Evolutionary conservation across 2,888 invertebrate species (phyloP).

Genomic region (Emesis furor): DNA sequence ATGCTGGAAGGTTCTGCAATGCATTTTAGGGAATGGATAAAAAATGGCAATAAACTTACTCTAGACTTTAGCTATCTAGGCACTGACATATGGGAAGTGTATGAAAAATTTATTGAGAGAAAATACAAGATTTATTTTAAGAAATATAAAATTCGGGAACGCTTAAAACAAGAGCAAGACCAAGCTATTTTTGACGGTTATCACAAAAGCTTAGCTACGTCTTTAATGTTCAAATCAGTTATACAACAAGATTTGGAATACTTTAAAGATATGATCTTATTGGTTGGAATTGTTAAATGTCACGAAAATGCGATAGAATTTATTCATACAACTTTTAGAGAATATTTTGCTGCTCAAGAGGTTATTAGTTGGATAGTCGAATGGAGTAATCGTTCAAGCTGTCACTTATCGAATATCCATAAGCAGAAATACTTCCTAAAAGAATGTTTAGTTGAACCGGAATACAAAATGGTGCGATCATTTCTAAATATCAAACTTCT

Average conservation of each 20-base stretch:
- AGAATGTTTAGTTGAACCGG: not conserved
- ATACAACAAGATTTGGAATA: slow-evolving; percentile 13
- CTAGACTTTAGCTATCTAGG: slow-evolving; percentile 17
- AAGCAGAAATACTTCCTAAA: not conserved
- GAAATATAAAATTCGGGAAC: not conserved
- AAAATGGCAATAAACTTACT: not conserved
- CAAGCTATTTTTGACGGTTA: not conserved
- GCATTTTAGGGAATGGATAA: not conserved
- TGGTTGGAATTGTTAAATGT: slow-evolving; percentile 4
- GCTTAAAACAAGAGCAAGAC: not conserved
- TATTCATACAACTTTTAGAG: slow-evolving; percentile 19
- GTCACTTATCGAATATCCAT: not conserved
- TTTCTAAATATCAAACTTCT: slow-evolving; percentile 21
- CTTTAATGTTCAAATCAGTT: not conserved
- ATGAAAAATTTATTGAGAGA: slow-evolving; percentile 11
- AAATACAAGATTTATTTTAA: slow-evolving; percentile 19
- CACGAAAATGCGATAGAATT: slow-evolving; percentile 1
- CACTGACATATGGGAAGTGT: slow-evolving; percentile 6
- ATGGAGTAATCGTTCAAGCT: not conserved
- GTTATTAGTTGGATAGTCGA: slow-evolving; percentile 9
- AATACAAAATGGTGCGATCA: not conserved
- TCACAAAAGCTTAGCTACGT: not conserved
- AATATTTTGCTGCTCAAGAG: slow-evolving; percentile 6
- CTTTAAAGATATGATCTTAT: slow-evolving; percentile 8
- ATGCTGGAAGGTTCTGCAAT: slow-evolving; percentile 8